A percentile compares a stretch with the other conserved stretches of the same genome.
Evolutionary conservation across 2,888 invertebrate species (phyloP).

Genomic region (Drosophila mettleri): DNA sequence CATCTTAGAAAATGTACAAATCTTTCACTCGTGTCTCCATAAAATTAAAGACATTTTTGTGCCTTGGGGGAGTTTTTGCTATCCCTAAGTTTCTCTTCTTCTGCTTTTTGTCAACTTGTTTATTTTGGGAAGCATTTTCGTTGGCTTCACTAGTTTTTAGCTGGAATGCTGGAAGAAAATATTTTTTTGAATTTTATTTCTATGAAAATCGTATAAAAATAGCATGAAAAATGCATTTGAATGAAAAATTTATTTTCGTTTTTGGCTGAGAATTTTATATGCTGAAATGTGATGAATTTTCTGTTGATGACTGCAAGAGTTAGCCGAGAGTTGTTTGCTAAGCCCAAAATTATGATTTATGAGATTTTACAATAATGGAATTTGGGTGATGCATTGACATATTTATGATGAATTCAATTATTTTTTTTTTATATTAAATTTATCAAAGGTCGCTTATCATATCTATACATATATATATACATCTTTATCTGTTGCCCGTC

Average conservation of each 20-base stretch:
- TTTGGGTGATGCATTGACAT: neutral
- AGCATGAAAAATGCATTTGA: slow-evolving; percentile 6
- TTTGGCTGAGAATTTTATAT: neutral
- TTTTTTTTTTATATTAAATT: slow-evolving; percentile 2
- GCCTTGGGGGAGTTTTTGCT: slow-evolving; percentile 14
- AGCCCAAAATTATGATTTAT: neutral
- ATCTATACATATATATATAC: neutral
- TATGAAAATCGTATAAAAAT: slow-evolving; percentile 27
- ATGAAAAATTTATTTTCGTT: slow-evolving; percentile 24
- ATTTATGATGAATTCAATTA: neutral
- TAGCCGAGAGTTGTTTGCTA: neutral
- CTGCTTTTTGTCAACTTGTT: slow-evolving; percentile 37
- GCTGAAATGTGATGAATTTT: neutral
- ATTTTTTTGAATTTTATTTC: slow-evolving; percentile 36
- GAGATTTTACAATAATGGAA: neutral
- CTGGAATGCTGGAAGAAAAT: neutral
- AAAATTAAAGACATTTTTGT: slow-evolving; percentile 30
- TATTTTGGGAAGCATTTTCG: slow-evolving; percentile 50
- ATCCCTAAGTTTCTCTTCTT: slow-evolving; percentile 29
- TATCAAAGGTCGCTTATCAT: neutral
- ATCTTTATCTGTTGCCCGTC: neutral
- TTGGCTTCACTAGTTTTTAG: slow-evolving; percentile 5
- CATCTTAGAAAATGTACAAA: slow-evolving; percentile 21
- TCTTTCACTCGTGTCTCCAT: slow-evolving; percentile 12
- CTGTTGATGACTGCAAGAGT: neutral